Base-by-base conservation (phyloP, 2,797 vertebrate species). In the Sylvia borin region DNA sequence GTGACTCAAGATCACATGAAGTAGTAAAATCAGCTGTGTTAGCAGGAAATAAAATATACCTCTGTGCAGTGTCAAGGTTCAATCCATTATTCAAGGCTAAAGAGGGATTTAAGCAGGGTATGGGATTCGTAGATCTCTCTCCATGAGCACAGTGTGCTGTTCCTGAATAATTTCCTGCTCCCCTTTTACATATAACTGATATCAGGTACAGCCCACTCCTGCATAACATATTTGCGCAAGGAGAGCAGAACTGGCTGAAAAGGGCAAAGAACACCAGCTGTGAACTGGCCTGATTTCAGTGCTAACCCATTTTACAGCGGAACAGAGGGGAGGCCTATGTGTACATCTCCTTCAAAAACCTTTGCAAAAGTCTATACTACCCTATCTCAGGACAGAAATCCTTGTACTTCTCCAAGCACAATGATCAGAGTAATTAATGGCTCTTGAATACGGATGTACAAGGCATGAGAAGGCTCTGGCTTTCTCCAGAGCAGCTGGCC, bases 41-140 rank as follows among this genome's bases (percentile, higher is more conserved):
- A 81, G 45, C 64, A 67, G 34, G 55, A 75, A 94, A n/a, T 45
- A 60, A 93, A 91, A 75, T 66, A 76, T 66, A 80, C 36, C 31
- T 55, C 85, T 78, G 68, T 77, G 95, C 61, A 88, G 54, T 81
- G 83, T 67, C 75, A 94, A 88, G 34, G 78, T 89, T 93, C 79
- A 90, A 32, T 18, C 42, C n/a, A 62, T 61, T n/a, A 81, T 45
- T 93, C 31, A 29, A 32, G 51, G 75, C 25, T 93, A 57, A 86
- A 86, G 66, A 81, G 40, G 20, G 43, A 84, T 72, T 91, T 90
- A 90, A 75, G 66, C 34, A 75, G 34, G 38, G 22, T 13, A 68
- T 5, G 20, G 47, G 43, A 48, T 93, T 90, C 95, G 70, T 66
- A 58, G 76, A 75, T 78, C 16, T 80, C 64, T 76, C 47, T 74